Conservation (phyloP, 2,888 invertebrate genomes). For the Spicauda simplicius region DNA sequence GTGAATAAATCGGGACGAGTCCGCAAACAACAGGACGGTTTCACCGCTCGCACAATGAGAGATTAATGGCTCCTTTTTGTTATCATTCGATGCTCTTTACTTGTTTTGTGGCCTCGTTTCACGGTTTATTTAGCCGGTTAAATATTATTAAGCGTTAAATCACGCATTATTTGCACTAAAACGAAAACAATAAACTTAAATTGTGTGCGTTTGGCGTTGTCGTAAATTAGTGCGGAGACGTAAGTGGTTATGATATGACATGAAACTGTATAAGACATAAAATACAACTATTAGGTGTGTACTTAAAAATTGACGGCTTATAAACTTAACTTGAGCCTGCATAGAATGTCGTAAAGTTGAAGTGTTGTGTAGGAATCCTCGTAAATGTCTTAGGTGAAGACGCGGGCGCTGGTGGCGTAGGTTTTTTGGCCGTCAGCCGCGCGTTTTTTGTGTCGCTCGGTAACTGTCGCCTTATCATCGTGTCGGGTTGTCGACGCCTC, state of each 20-base stretch:
- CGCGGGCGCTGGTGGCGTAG: constrained; percentile 31
- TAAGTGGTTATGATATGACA: constrained; percentile 14
- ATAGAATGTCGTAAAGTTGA: constrained; percentile 73
- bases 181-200: constrained; percentile 56
- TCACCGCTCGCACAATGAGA: constrained; percentile 76
- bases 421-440: constrained; percentile 75
- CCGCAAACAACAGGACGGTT: constrained; percentile 76
- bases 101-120: constrained; percentile 79
- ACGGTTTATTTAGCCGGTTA: constrained; percentile 77
- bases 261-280: constrained; percentile 45
- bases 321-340: constrained; percentile 62
- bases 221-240: constrained; percentile 27
- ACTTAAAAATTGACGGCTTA: constrained; percentile 69
- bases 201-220: constrained; percentile 26
- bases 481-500: constrained; percentile 85
- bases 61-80: constrained; percentile 82
- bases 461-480: constrained; percentile 81
- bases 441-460: constrained; percentile 76
- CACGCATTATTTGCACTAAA: constrained; percentile 59
- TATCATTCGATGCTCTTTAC: constrained; percentile 77
- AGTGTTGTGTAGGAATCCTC: constrained; percentile 74
- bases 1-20: constrained; percentile 69
- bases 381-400: constrained; percentile 61
- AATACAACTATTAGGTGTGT: constrained; percentile 60
- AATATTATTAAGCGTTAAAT: constrained; percentile 74